Evolutionary conservation across 2,797 vertebrate species (phyloP).

Genomic region (Peromyscus eremicus): DNA sequence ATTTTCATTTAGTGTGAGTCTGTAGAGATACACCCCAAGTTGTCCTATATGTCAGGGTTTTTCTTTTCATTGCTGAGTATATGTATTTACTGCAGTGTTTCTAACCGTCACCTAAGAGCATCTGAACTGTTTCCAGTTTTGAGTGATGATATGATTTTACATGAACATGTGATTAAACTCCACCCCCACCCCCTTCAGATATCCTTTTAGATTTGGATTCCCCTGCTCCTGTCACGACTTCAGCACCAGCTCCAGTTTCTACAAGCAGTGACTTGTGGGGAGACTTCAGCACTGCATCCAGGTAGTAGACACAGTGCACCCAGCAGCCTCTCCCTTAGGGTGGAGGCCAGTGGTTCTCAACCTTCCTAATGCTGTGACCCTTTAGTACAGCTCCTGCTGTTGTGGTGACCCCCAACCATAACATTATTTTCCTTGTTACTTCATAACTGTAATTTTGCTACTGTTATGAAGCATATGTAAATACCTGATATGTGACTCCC

Average conservation of each 20-base stretch:
- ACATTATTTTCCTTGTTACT: not conserved
- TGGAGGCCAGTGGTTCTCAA: not conserved
- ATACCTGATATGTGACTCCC: too few relatives aligned
- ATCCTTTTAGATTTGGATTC: constrained; percentile 94
- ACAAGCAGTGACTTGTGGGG: constrained; percentile 93
- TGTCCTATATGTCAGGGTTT: not conserved
- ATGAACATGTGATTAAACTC: not conserved
- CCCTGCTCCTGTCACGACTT: constrained; percentile 89
- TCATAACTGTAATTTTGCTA: too few relatives aligned
- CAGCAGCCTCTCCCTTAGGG: not conserved
- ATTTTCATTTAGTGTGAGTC: constrained; percentile 31
- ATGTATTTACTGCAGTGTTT: not conserved
- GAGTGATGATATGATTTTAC: not conserved
- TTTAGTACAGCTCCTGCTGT: not conserved
- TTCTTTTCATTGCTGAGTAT: not conserved
- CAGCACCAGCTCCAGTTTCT: constrained; percentile 84
- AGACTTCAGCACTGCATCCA: constrained; percentile 94
- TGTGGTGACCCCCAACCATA: not conserved
- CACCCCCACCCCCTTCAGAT: constrained; percentile 84
- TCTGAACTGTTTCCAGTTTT: not conserved
- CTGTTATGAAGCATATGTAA: not conserved
- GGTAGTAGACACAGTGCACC: constrained; percentile 86
- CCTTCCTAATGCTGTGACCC: not conserved
- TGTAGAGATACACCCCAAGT: not conserved
- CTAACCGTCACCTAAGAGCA: not conserved